Evolutionary conservation across 1,140 invertebrate species (phyloP), one percentile per base, ranked within the genome.

Genomic region (Colletes latitarsis): DNA sequence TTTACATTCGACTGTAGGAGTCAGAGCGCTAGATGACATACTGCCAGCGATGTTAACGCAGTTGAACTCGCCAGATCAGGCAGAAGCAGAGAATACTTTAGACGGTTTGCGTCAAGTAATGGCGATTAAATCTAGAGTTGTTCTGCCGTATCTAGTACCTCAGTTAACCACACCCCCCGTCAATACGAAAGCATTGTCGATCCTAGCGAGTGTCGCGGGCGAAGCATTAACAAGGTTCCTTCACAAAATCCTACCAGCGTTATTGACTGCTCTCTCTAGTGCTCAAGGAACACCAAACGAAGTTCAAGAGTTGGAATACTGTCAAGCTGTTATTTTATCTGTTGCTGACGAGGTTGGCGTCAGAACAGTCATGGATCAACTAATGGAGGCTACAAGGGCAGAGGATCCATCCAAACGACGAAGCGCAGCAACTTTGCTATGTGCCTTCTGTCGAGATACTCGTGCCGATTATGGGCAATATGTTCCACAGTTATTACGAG

Each of bases 101-200:
- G 98, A 99, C 93, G 98, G 98, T 58, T 94, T 99, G 72, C 95
- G 98, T 76, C 98, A 99, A 95, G 97, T 99, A 6, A 99, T 99
- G 97, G 96, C 97, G 15, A 98, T 99, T 57, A 99, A 99, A 94
- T 98, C 98, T 10, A 94, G 97, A 83, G 98, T 98, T 0, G 98
- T 99, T 46, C 93, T 99, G 77, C 98, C 98, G 4, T 99, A 99
- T 93, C 94, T 99, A 63, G 96, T 99, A 64, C 99, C 99, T 17
- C 98, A 99, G 93, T 94, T 99, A 82, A 99, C 97, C 4, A 95
- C 96, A 39, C 95, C 96, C 19, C 96, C 96, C 66, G 96, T 98
- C 9, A 99, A 99, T 93, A 98, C 98, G 4, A 97, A 98, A 94
- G 98, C 98, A 6, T 92, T 99, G 19, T 98, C 98, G 6, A 97